These are phyloP conservation scores for Andrena cerasifolii DNA, from an alignment of 1,140 invertebrate species.

Conservation along the genomic window DNA sequence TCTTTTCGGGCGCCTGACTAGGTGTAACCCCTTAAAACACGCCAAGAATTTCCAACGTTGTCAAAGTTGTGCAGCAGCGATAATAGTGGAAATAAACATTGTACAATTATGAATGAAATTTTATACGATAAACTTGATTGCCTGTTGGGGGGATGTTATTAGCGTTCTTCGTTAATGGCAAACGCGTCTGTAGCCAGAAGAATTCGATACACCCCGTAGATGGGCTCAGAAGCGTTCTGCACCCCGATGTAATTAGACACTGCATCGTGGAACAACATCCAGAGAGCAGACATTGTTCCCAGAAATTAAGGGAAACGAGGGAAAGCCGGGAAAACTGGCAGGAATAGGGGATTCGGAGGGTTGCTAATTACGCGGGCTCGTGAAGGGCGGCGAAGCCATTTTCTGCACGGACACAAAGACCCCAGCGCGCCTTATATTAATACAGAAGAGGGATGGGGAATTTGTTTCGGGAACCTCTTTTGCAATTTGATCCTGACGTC, in stretches of 20 bases:
- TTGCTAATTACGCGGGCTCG: constrained; percentile 77
- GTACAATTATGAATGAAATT: no score
- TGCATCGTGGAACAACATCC: constrained; percentile 78
- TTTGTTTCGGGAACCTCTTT: constrained; percentile 57
- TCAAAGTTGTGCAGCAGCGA: no score
- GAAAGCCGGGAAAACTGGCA: constrained; percentile 73
- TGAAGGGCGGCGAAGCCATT: constrained; percentile 71
- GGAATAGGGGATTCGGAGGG: constrained; percentile 56
- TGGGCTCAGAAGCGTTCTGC: constrained; percentile 6
- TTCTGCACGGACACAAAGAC: constrained; percentile 57
- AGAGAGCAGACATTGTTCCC: constrained; percentile 74
- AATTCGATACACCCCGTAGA: constrained; percentile 35
- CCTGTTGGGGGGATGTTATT: no score
- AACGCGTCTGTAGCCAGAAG: not conserved
- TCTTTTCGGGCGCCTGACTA: no score
- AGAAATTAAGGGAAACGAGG: constrained; percentile 80
- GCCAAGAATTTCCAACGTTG: no score
- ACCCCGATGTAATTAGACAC: constrained; percentile 80
- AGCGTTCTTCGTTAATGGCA: no score
- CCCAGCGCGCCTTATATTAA: constrained; percentile 70
- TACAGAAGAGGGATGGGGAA: constrained; percentile 49
- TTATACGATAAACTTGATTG: no score
- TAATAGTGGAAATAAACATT: no score
- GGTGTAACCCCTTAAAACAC: no score
- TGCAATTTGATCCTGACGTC: constrained; percentile 53